Conservation (phyloP, 2,797 vertebrate genomes). For the Gorsachius magnificus region DNA sequence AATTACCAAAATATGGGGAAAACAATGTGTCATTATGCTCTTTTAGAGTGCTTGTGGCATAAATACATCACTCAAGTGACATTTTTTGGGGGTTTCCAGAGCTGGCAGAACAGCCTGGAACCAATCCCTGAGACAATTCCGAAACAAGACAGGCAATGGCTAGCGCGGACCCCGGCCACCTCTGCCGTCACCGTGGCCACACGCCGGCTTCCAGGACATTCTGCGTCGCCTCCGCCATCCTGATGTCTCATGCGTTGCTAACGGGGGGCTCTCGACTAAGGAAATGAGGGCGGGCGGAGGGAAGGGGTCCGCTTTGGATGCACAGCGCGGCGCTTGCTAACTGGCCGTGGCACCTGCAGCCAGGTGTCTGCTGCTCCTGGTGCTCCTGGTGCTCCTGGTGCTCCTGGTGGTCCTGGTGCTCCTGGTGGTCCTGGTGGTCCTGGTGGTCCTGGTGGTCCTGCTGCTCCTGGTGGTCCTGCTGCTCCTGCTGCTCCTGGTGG, state of each 20-base stretch:
- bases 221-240: not conserved
- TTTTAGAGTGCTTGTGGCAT: not conserved
- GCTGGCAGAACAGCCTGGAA: not conserved
- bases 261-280: not conserved
- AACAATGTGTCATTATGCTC: not conserved
- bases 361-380: not conserved
- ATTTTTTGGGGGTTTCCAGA: not conserved
- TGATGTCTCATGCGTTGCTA: not conserved
- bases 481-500: not conserved
- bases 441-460: too few relatives aligned
- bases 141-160: fast-evolving
- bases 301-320: not conserved
- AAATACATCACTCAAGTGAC: not conserved
- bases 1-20: not conserved
- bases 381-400: too few relatives aligned
- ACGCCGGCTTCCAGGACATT: fast-evolving
- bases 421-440: not conserved
- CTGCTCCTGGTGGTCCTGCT: too few relatives aligned
- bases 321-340: not conserved
- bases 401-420: too few relatives aligned
- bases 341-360: not conserved
- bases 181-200: not conserved
- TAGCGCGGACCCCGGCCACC: fast-evolving
- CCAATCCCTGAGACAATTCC: not conserved
- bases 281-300: not conserved